Conservation (phyloP, 2,797 vertebrate genomes). For the Crenichthys baileyi region DNA sequence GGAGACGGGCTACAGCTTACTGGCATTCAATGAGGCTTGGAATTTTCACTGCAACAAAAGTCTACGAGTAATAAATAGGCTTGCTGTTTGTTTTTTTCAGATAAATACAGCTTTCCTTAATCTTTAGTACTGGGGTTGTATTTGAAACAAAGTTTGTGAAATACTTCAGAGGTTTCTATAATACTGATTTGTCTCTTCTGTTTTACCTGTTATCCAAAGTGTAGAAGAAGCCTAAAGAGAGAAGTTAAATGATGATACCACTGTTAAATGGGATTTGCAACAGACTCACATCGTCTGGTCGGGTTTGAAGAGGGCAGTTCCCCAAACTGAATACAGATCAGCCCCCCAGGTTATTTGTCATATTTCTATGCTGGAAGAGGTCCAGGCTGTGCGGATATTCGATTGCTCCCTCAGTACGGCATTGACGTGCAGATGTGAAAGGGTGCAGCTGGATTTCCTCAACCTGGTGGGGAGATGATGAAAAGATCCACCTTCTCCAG, state of each 20-base stretch:
- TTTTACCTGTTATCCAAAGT: background rate
- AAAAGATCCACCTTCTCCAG: conserved; percentile 63
- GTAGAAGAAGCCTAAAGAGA: background rate
- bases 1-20: background rate
- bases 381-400: conserved; percentile 24
- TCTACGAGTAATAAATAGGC: background rate
- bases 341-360: conserved; percentile 23
- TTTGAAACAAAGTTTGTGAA: background rate
- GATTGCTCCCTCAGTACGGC: conserved; percentile 27
- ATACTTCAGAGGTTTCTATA: background rate
- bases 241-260: background rate
- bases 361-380: conserved; percentile 10
- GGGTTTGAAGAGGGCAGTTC: conserved; percentile 8
- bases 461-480: conserved; percentile 59
- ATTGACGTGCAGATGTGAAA: conserved; percentile 34
- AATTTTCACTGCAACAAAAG: conserved; percentile 1
- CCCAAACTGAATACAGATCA: conserved; percentile 24
- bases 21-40: background rate
- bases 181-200: background rate
- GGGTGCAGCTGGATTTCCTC: conserved; percentile 53
- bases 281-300: background rate
- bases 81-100: background rate
- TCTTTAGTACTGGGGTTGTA: background rate
- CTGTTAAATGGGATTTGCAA: conserved; percentile 11
- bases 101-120: background rate